Base-by-base conservation (phyloP, 2,888 invertebrate genomes). In the Xestobium rufovillosum region DNA sequence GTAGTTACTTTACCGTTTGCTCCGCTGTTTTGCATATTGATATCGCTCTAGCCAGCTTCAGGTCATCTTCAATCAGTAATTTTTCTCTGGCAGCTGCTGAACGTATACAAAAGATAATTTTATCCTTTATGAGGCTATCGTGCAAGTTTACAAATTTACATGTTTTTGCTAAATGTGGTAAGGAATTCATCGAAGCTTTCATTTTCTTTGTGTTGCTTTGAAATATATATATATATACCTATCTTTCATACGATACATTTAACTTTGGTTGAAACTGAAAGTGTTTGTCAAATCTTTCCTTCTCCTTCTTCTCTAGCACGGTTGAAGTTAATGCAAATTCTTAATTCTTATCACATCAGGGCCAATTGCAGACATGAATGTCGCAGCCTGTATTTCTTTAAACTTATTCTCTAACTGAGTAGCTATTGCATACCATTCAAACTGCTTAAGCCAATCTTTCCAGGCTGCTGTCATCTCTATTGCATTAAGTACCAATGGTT, bases 201-300 rank as follows among this genome's bases (percentile, higher is more conserved):
- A 14, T 38, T 37, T 13, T 37, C 30, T n/a, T n/a, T n/a, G n/a
- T n/a, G n/a, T n/a, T n/a, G 8, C 39, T 36, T 42, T 51, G 49
- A n/a, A 28, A 29, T 28, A 35, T 41, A 36, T 48, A 40, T 17
- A 53, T 48, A 46, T 51, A 50, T 38, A 36, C 43, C 28, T 48
- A 46, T 26, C 45, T 40, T 37, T 47, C 42, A 27, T 44, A 43
- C 2, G 45, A 47, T 2, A 48, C 26, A 34, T 49, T 52, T 31
- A 30, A 41, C 26, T 46, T 45, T 3, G 52, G 50, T 8, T 42
- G 15, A 27, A 50, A 48, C 26, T 32, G 37, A 52, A 51, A 27
- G 36, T 44, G 10, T 42, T 17, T 34, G 35, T 46, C 8, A 46
- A 44, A 4, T 31, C 23, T 17, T 37, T 14, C 13, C 27, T 14